A percentile compares a stretch with the other conserved stretches of the same genome.
Evolutionary conservation across 2,888 invertebrate genomes (phyloP).

Genomic region (Orthosia cruda): DNA sequence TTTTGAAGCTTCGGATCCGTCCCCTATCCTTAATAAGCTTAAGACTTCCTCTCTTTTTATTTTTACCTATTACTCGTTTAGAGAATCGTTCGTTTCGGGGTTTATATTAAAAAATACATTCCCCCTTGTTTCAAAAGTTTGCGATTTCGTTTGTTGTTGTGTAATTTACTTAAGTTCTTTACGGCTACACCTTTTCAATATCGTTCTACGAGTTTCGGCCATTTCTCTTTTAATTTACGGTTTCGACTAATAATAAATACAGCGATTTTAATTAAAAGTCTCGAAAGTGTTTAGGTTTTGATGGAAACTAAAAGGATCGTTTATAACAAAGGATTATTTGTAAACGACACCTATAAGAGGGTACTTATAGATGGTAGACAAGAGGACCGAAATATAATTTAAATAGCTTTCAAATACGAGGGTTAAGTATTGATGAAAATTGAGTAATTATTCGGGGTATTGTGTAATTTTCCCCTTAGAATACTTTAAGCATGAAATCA

Average conservation of each 20-base stretch:
- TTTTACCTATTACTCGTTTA: slow-evolving; percentile 81
- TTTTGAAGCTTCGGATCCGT: slow-evolving; percentile 79
- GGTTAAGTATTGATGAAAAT: background rate
- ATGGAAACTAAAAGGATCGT: slow-evolving; percentile 56
- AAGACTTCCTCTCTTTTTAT: slow-evolving; percentile 76
- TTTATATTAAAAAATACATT: slow-evolving; percentile 70
- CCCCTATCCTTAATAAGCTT: slow-evolving; percentile 86
- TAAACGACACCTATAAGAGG: slow-evolving; percentile 20
- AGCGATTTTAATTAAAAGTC: slow-evolving; percentile 77
- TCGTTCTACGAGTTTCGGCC: slow-evolving; percentile 62
- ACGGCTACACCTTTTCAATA: slow-evolving; percentile 76
- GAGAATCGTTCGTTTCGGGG: slow-evolving; percentile 75
- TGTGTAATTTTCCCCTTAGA: background rate
- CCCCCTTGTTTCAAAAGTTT: slow-evolving; percentile 76
- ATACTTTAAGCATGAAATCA: background rate
- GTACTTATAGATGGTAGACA: slow-evolving; percentile 8
- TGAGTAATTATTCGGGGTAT: slow-evolving; percentile 11
- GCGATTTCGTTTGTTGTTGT: slow-evolving; percentile 78
- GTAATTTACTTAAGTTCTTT: slow-evolving; percentile 83
- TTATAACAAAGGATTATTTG: slow-evolving; percentile 56
- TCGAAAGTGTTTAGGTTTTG: slow-evolving; percentile 68
- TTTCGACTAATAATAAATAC: slow-evolving; percentile 75
- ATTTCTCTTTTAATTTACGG: slow-evolving; percentile 74
- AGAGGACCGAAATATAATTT: slow-evolving; percentile 11
- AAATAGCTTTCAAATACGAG: slow-evolving; percentile 7